A percentile compares a stretch with the other conserved stretches of the same genome.
Conservation (phyloP, 2,797 vertebrate genomes). For the Sebastes matsubarae region DNA sequence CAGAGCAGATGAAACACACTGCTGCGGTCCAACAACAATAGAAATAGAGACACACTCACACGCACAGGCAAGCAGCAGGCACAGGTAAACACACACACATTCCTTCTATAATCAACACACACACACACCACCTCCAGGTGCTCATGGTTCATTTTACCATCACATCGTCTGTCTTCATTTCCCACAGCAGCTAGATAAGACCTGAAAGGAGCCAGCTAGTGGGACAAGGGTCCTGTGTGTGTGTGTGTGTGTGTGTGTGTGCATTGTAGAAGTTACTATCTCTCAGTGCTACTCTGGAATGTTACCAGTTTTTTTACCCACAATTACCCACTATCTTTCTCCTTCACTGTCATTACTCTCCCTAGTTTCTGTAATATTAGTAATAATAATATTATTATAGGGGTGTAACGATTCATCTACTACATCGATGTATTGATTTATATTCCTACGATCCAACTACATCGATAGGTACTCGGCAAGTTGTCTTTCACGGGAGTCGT, state of each 20-base stretch:
- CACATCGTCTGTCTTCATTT: constrained; percentile 65
- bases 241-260: background rate
- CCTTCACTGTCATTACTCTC: background rate
- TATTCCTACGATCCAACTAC: no score
- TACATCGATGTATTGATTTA: no score
- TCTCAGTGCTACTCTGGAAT: background rate
- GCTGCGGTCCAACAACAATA: constrained; percentile 5
- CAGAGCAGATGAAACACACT: background rate
- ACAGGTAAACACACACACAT: constrained; percentile 7
- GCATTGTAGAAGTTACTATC: background rate
- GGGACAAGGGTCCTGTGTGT: constrained; percentile 11
- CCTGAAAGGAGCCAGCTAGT: constrained; percentile 22
- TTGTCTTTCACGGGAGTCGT: no score
- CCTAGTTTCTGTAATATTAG: background rate
- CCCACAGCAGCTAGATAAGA: constrained; percentile 53
- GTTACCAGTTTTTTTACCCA: background rate
- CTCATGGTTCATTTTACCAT: constrained; percentile 53
- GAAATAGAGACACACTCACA: background rate
- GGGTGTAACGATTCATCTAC: no score
- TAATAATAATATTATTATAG: background rate
- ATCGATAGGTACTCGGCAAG: no score
- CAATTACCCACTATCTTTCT: background rate
- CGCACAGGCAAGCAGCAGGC: background rate
- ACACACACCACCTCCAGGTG: constrained; percentile 19
- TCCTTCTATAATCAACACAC: background rate